Percentiles rank a stretch among this genome's conserved stretches.
Evolutionary conservation across 2,888 invertebrate species (phyloP).

Genomic region (Netelia melanura): DNA sequence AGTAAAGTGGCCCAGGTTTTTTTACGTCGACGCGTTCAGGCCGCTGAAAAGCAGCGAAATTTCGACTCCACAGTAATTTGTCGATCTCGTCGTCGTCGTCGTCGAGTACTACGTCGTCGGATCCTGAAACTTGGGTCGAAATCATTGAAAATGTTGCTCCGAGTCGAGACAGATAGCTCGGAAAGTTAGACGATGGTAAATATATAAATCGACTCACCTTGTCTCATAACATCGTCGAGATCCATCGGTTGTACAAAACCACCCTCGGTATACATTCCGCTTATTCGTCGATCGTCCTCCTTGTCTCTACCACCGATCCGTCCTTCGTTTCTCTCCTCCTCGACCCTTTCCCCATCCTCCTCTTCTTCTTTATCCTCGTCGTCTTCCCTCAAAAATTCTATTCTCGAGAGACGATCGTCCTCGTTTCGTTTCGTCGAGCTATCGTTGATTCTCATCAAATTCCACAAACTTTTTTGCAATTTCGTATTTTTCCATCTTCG

Average conservation of each 20-base stretch:
- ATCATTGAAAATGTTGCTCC: background rate
- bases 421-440: background rate
- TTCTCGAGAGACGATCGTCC: slow-evolving; percentile 15
- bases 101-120: slow-evolving; percentile 77
- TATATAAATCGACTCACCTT: slow-evolving; percentile 63
- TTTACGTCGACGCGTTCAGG: slow-evolving; percentile 96
- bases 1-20: slow-evolving; percentile 95
- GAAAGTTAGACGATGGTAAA: background rate
- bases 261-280: slow-evolving; percentile 78
- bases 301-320: slow-evolving; percentile 29
- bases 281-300: slow-evolving; percentile 52
- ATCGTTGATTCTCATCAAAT: slow-evolving; percentile 11
- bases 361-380: slow-evolving; percentile 17
- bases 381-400: slow-evolving; percentile 55
- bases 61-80: slow-evolving; percentile 75
- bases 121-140: slow-evolving; percentile 75
- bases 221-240: slow-evolving; percentile 66
- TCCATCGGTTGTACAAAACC: slow-evolving; percentile 76
- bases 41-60: slow-evolving; percentile 91
- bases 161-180: background rate
- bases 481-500: slow-evolving; percentile 8
- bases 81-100: slow-evolving; percentile 79
- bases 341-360: slow-evolving; percentile 21
- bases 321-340: slow-evolving; percentile 29
- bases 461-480: slow-evolving; percentile 43